These are phyloP conservation scores for Choreutis nemorana DNA, from an alignment of 2,888 invertebrate species.

Conservation along the genomic window DNA sequence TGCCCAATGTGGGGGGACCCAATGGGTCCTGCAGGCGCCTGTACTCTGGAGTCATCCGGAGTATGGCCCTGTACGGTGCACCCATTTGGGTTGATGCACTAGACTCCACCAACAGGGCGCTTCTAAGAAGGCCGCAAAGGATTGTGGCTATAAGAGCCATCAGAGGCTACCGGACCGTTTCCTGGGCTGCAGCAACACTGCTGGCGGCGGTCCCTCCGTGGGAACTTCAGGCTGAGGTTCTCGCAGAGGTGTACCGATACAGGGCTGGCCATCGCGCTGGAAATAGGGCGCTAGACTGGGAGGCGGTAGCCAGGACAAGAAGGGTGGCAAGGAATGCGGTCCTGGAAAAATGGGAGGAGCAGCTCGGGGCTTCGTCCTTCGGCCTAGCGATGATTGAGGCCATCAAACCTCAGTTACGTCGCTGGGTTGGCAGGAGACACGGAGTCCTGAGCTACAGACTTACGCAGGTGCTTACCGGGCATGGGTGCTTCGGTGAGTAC, in stretches of 20 bases:
- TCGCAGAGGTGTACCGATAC: not conserved
- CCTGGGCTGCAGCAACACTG: not conserved
- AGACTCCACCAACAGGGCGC: not conserved
- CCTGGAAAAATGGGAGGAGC: no score
- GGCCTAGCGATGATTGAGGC: no score
- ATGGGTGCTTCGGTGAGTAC: no score
- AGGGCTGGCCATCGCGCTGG: no score
- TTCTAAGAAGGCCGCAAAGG: not conserved
- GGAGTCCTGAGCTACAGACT: no score
- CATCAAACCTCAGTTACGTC: no score
- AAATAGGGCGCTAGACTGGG: not conserved
- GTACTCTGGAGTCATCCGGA: not conserved
- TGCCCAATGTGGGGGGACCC: not conserved
- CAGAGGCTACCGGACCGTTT: not conserved
- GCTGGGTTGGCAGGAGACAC: no score
- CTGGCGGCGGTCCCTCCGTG: not conserved
- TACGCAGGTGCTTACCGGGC: no score
- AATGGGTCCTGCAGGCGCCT: not conserved
- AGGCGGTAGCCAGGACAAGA: no score
- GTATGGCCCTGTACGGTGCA: no score
- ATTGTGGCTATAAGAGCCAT: not conserved
- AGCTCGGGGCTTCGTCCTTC: no score
- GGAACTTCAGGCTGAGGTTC: not conserved
- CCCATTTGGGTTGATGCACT: not conserved
- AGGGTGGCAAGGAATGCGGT: no score